Evolutionary conservation across 2,113 vertebrate species (phyloP).

Genomic region (Chaenogobius annularis): DNA sequence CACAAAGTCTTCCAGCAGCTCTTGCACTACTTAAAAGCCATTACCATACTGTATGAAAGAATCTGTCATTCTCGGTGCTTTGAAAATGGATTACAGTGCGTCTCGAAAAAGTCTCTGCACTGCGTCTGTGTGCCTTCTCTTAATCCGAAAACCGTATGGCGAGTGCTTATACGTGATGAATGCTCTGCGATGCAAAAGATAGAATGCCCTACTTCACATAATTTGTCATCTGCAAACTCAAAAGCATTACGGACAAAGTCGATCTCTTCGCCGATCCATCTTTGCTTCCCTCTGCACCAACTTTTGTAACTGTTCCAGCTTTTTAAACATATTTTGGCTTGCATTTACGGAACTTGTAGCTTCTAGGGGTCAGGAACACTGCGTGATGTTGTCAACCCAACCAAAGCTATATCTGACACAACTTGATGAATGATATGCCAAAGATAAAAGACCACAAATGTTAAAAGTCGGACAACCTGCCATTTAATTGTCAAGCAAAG

Average conservation of each 20-base stretch:
- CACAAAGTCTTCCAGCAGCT: constrained; percentile 24
- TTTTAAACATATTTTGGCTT: constrained; percentile 51
- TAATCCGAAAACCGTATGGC: constrained; percentile 60
- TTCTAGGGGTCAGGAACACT: constrained; percentile 42
- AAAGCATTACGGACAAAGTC: constrained; percentile 49
- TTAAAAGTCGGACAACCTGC: not conserved
- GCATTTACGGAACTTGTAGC: constrained; percentile 53
- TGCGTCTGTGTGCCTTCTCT: constrained; percentile 40
- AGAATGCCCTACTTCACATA: constrained; percentile 41
- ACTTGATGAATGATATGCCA: not conserved
- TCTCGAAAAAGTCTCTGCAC: constrained; percentile 46
- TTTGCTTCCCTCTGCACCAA: constrained; percentile 33
- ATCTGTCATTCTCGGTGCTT: constrained; percentile 39
- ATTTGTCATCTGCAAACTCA: constrained; percentile 39
- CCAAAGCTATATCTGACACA: constrained; percentile 44
- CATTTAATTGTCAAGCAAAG: not conserved
- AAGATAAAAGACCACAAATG: not conserved
- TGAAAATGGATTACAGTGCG: constrained; percentile 46
- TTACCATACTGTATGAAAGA: constrained; percentile 23
- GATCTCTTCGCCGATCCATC: constrained; percentile 45
- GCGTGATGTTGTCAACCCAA: constrained; percentile 40
- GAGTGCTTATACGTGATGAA: constrained; percentile 39
- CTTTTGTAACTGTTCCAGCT: constrained; percentile 44
- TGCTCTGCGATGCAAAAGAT: constrained; percentile 33
- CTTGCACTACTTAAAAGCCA: constrained; percentile 28